A percentile compares a stretch with the other conserved stretches of the same genome.
Evolutionary conservation across 2,888 invertebrate genomes (phyloP).

Genomic region (Lasioglossum marginatum): DNA sequence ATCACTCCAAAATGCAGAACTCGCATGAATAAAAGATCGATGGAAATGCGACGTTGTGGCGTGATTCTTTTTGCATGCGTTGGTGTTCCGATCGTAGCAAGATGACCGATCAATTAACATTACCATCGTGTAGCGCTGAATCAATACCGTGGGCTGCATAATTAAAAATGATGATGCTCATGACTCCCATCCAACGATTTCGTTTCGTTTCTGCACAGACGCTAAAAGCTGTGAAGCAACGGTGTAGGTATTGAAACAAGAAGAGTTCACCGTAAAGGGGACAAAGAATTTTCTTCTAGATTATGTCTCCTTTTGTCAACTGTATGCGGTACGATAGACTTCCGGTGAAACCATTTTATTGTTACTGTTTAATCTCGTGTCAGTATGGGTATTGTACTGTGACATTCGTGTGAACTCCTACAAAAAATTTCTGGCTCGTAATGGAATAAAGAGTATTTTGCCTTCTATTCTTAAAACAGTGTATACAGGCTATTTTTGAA

Average conservation of each 20-base stretch:
- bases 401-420: neutral
- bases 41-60: slow-evolving; percentile 2
- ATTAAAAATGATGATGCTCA: slow-evolving; percentile 15
- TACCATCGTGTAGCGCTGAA: neutral
- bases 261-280: neutral
- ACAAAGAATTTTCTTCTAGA: neutral
- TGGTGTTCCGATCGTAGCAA: neutral
- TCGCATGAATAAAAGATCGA: slow-evolving; percentile 38
- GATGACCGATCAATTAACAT: slow-evolving; percentile 25
- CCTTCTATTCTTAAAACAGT: too few species aligned
- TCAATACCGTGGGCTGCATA: slow-evolving; percentile 11
- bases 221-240: neutral
- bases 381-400: too few species aligned
- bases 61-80: slow-evolving; percentile 1
- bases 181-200: neutral
- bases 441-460: neutral
- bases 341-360: neutral
- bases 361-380: neutral
- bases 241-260: neutral
- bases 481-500: too few species aligned
- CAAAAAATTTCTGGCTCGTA: neutral
- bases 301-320: neutral
- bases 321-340: too few species aligned
- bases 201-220: neutral
- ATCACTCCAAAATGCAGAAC: neutral